These are phyloP conservation scores for Sminthurinus aureus DNA, from an alignment of 2,888 invertebrate species.

Conservation along the genomic window DNA sequence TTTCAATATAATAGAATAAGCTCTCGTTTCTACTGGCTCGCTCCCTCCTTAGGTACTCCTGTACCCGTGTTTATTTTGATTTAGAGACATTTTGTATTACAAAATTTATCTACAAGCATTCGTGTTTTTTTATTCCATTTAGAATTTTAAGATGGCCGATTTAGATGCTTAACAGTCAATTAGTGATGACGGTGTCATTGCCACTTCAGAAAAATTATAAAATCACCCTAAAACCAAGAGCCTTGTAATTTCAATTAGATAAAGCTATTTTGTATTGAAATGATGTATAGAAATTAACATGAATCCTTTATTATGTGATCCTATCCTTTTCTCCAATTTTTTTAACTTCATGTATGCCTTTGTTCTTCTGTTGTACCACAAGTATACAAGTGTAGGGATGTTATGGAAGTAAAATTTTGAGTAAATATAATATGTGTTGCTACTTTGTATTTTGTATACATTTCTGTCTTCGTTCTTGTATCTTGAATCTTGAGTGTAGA, in stretches of 20 bases:
- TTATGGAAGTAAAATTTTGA: too few species aligned
- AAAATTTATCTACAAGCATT: background rate
- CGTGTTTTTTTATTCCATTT: too few species aligned
- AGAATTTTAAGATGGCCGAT: too few species aligned
- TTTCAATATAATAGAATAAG: too few species aligned
- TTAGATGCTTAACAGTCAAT: conserved; percentile 2
- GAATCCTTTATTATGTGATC: conserved; percentile 29
- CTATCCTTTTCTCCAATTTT: conserved; percentile 21
- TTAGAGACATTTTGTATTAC: background rate
- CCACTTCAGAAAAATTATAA: conserved; percentile 31
- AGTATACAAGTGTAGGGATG: too few species aligned
- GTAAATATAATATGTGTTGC: too few species aligned
- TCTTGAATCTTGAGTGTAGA: background rate
- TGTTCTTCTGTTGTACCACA: background rate
- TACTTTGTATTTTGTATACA: too few species aligned
- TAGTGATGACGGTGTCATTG: conserved; percentile 25
- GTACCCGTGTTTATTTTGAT: background rate
- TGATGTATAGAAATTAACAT: conserved; percentile 28
- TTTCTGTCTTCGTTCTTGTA: background rate
- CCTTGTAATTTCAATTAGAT: conserved; percentile 32
- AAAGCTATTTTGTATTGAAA: background rate
- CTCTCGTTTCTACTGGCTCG: too few species aligned
- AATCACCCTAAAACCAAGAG: conserved; percentile 37
- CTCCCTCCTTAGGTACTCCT: too few species aligned
- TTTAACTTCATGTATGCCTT: background rate